Percentiles rank a stretch among this genome's conserved stretches.
These are phyloP conservation scores for Siderastrea radians DNA, from an alignment of 92 coral and sea anemone species.

Conservation along the genomic window DNA sequence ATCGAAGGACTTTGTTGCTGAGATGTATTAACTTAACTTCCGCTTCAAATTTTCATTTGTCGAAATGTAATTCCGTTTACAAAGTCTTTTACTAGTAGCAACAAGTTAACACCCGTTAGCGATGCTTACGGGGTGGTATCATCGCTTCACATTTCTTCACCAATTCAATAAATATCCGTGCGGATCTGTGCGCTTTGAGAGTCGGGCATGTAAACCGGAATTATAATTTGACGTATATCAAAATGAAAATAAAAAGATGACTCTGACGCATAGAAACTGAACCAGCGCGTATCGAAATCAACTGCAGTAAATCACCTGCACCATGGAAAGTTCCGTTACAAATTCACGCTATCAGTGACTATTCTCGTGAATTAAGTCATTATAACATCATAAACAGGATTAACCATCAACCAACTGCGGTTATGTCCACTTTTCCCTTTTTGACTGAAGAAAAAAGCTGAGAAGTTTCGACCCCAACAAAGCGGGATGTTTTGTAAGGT, in stretches of 20 bases:
- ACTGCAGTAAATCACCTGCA: constrained; percentile 8
- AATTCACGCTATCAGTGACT: constrained; percentile 8
- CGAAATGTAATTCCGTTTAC: constrained; percentile 43
- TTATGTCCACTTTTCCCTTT: neutral
- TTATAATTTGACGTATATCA: neutral
- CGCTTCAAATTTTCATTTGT: neutral
- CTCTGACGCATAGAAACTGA: neutral
- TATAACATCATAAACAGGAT: constrained; percentile 40
- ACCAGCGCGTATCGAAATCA: neutral
- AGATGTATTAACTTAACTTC: neutral
- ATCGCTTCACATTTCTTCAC: neutral
- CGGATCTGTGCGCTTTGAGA: no score
- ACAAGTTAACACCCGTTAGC: constrained; percentile 36
- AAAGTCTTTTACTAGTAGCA: constrained; percentile 11
- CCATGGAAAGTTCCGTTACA: constrained; percentile 28
- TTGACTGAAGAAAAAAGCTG: constrained; percentile 6
- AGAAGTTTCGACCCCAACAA: constrained; percentile 15
- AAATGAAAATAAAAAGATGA: neutral
- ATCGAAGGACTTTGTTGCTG: neutral
- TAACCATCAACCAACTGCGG: constrained; percentile 17
- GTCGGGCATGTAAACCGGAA: neutral
- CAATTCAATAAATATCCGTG: neutral
- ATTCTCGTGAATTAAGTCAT: constrained; percentile 6
- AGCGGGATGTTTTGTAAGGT: constrained; percentile 21
- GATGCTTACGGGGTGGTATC: constrained; percentile 1